A percentile compares a stretch with the other conserved stretches of the same genome.
Conservation (phyloP, 2,113 vertebrate genomes). For the Passer domesticus region DNA sequence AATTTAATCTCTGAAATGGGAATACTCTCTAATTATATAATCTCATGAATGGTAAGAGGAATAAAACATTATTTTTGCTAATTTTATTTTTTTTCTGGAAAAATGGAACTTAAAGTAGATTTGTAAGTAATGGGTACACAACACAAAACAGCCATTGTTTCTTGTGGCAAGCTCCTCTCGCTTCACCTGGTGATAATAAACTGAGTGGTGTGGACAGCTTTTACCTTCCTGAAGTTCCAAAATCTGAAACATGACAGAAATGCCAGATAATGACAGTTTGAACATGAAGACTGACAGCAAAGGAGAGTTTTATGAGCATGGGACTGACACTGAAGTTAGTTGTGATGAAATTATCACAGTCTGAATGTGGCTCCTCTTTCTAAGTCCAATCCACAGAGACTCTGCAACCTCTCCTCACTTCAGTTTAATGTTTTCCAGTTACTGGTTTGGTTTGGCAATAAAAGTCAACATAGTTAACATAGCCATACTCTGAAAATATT, state of each 20-base stretch:
- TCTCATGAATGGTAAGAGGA: not conserved
- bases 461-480: not conserved
- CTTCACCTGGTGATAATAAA: not conserved
- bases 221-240: not conserved
- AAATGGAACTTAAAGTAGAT: not conserved
- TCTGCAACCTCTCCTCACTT: not conserved
- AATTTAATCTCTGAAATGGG: not conserved
- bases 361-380: not conserved
- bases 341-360: not conserved
- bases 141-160: not conserved
- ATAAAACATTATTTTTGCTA: not conserved
- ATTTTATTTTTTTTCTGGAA: not conserved
- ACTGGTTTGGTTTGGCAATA: not conserved
- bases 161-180: not conserved
- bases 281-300: not conserved
- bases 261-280: not conserved
- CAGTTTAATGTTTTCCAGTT: not conserved
- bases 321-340: not conserved
- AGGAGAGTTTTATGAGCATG: not conserved
- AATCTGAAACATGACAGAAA: not conserved
- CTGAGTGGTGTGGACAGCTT: not conserved
- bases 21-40: not conserved
- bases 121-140: not conserved
- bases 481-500: not conserved
- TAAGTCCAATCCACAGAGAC: not conserved